Evolutionary conservation across 2,888 invertebrate genomes (phyloP).

Genomic region (Lepetodrilus schrolli): DNA sequence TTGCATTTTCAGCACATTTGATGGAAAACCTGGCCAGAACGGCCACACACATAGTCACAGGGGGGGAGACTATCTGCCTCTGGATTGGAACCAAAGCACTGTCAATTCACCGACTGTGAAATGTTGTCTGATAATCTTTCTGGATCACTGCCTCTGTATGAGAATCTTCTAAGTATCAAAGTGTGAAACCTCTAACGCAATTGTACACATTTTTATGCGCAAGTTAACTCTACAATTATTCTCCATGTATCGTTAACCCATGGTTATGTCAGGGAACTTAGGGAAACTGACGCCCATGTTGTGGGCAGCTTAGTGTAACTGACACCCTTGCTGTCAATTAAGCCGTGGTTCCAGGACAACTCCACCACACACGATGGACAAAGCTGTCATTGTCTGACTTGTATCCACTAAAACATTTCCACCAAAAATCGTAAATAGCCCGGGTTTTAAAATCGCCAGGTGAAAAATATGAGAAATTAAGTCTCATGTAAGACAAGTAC

Average conservation of each 20-base stretch:
- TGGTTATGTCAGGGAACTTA: not conserved
- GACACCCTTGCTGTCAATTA: not conserved
- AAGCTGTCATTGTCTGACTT: not conserved
- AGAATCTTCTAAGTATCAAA: not conserved
- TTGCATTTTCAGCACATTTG: not conserved
- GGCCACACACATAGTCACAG: not conserved
- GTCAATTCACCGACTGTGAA: not conserved
- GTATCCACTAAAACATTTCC: not conserved
- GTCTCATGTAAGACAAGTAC: not conserved
- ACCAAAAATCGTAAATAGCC: not conserved
- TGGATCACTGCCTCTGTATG: not conserved
- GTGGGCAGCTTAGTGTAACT: not conserved
- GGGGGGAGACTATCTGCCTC: not conserved
- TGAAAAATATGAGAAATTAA: not conserved
- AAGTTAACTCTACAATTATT: not conserved
- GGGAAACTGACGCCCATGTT: not conserved
- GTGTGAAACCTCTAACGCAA: not conserved
- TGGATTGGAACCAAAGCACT: not conserved
- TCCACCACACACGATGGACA: not conserved
- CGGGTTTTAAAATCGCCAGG: not conserved
- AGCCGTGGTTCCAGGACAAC: not conserved
- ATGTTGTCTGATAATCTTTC: not conserved
- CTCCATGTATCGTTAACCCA: not conserved
- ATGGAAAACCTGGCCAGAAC: not conserved
- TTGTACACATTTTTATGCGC: not conserved